Conservation (phyloP, 2,888 invertebrate genomes). For the Mechanitis messenoides region DNA sequence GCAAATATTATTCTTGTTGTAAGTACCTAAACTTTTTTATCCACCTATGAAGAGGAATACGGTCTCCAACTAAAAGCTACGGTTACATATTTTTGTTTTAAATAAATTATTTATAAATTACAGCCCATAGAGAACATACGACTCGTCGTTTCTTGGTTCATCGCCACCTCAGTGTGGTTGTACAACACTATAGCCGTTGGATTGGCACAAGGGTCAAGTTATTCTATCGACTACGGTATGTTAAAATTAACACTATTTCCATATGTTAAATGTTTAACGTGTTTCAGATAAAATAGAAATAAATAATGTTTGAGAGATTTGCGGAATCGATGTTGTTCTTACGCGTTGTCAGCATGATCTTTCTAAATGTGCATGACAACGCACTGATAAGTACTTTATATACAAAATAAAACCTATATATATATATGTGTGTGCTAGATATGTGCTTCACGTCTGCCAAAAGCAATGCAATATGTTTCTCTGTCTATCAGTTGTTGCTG, state of each 20-base stretch:
- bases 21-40: too few relatives aligned
- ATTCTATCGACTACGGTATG: conserved; percentile 65
- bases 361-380: conserved; percentile 61
- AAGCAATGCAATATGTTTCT: conserved; percentile 2
- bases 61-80: too few relatives aligned
- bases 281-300: conserved; percentile 5
- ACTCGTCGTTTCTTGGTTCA: conserved; percentile 75
- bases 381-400: conserved; percentile 34
- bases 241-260: conserved; percentile 2
- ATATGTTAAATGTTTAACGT: conserved; percentile 9
- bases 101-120: conserved; percentile 19
- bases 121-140: conserved; percentile 79
- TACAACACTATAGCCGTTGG: conserved; percentile 73
- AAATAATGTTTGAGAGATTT: conserved; percentile 29
- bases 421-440: conserved; percentile 16
- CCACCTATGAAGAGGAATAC: too few relatives aligned
- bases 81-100: not conserved
- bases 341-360: conserved; percentile 64
- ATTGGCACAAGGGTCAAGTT: conserved; percentile 70
- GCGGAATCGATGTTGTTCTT: conserved; percentile 46
- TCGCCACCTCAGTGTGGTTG: conserved; percentile 76
- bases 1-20: too few relatives aligned
- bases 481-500: not conserved
- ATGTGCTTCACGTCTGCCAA: conserved; percentile 16
- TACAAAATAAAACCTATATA: conserved; percentile 6